Percentiles rank a stretch among this genome's conserved stretches.
Evolutionary conservation across 1,140 invertebrate genomes (phyloP).

Genomic region (Drosophila pseudoananassae): DNA sequence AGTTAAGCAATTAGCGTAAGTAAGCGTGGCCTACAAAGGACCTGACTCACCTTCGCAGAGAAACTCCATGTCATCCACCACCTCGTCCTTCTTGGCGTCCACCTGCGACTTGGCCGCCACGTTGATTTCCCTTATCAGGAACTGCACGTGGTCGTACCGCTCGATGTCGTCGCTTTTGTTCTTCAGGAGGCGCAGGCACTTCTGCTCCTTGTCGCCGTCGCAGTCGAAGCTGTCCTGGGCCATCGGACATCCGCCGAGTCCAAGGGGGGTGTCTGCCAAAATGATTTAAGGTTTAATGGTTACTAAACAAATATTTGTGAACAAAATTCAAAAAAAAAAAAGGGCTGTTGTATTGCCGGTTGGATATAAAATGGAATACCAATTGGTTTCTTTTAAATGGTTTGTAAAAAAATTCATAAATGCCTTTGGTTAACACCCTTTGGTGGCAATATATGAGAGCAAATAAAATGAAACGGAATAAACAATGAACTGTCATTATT

Average conservation of each 20-base stretch:
- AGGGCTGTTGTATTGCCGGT: not conserved
- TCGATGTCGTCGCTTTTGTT: constrained; percentile 84
- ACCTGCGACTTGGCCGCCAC: constrained; percentile 66
- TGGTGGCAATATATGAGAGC: not conserved
- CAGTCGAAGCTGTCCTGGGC: constrained; percentile 77
- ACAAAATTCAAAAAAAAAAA: not conserved
- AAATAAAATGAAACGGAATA: not conserved
- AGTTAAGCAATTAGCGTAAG: constrained; percentile 43
- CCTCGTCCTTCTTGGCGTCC: constrained; percentile 86
- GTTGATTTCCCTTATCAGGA: constrained; percentile 94
- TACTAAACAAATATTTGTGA: not conserved
- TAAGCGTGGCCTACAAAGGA: not conserved
- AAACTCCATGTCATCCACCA: constrained; percentile 85
- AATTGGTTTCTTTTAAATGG: not conserved
- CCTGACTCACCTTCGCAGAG: constrained; percentile 73
- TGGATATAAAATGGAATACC: not conserved
- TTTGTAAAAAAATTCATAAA: not conserved
- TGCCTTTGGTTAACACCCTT: not conserved
- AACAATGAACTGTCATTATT: not conserved
- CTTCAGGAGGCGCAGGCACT: constrained; percentile 79
- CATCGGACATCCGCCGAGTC: constrained; percentile 21
- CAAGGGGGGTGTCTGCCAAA: constrained; percentile 19
- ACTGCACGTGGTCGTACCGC: constrained; percentile 95
- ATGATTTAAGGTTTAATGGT: constrained; percentile 4
- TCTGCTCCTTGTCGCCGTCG: constrained; percentile 76